Evolutionary conservation across 2,797 vertebrate species (phyloP).

Genomic region (Enteromius anoplus): DNA sequence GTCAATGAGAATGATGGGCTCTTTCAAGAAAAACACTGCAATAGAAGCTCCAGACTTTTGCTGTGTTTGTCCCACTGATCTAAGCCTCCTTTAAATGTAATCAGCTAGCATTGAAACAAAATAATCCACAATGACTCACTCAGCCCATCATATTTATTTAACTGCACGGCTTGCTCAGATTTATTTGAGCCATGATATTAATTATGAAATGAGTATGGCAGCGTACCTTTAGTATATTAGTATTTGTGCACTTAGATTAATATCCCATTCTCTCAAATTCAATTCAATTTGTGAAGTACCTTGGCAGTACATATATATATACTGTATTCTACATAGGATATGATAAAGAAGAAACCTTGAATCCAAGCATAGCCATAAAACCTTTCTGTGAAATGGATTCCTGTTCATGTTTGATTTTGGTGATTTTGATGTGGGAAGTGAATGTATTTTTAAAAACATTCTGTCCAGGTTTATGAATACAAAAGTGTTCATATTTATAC

Average conservation of each 20-base stretch:
- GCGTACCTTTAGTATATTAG: neutral
- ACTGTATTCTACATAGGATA: neutral
- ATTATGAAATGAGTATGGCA: slow-evolving; percentile 34
- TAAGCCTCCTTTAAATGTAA: slow-evolving; percentile 22
- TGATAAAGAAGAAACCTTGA: neutral
- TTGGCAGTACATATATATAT: neutral
- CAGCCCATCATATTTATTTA: slow-evolving; percentile 35
- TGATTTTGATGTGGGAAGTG: neutral
- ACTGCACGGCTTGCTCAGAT: neutral
- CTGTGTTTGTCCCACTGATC: slow-evolving; percentile 12
- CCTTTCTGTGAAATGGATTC: neutral
- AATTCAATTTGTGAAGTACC: neutral
- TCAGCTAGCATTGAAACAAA: slow-evolving; percentile 2
- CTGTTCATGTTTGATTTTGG: slow-evolving; percentile 1
- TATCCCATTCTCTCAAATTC: neutral
- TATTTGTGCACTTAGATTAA: slow-evolving; percentile 3
- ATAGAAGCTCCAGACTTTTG: neutral
- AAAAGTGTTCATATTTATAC: neutral
- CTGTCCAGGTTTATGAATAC: neutral
- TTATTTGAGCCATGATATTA: slow-evolving; percentile 34
- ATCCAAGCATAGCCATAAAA: neutral
- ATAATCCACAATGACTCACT: slow-evolving; percentile 42
- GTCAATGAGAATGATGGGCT: neutral
- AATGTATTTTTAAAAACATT: neutral
- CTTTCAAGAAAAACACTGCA: neutral